These are phyloP conservation scores for Drosophila neocordata DNA, from an alignment of 1,140 invertebrate species.

Conservation along the genomic window DNA sequence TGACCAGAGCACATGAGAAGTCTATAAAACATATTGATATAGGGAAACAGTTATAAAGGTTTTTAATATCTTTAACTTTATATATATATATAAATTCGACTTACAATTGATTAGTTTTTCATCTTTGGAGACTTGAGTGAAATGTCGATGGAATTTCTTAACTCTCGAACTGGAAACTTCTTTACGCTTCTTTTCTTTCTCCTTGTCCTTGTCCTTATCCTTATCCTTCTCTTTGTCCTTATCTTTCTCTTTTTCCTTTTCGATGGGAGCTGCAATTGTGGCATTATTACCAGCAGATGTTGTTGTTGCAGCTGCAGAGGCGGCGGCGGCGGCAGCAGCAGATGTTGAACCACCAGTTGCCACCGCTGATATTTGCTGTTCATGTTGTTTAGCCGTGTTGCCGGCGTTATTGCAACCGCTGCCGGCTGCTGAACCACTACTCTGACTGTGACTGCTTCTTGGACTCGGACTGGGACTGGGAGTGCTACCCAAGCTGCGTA, in stretches of 20 bases:
- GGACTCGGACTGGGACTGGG: slow-evolving; percentile 25
- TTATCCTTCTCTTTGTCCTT: slow-evolving; percentile 19
- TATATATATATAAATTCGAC: slow-evolving; percentile 66
- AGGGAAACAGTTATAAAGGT: too few relatives aligned
- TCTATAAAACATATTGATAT: too few relatives aligned
- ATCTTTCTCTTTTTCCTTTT: slow-evolving; percentile 21
- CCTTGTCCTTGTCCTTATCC: slow-evolving; percentile 27
- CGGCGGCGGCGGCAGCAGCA: slow-evolving; percentile 23
- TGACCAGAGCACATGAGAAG: slow-evolving; percentile 95
- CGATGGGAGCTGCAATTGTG: slow-evolving; percentile 15
- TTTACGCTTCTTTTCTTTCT: slow-evolving; percentile 84
- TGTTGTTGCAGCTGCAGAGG: slow-evolving; percentile 7
- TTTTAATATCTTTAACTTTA: too few relatives aligned
- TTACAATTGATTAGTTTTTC: slow-evolving; percentile 91
- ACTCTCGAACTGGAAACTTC: slow-evolving; percentile 87
- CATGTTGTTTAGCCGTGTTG: slow-evolving; percentile 57
- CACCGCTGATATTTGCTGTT: slow-evolving; percentile 42
- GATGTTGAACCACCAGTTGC: slow-evolving; percentile 38
- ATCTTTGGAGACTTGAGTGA: slow-evolving; percentile 88
- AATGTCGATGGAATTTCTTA: slow-evolving; percentile 90
- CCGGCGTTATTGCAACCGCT: slow-evolving; percentile 22
- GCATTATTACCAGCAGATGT: slow-evolving; percentile 21
- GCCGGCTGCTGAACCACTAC: slow-evolving; percentile 17
- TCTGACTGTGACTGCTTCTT: slow-evolving; percentile 25
- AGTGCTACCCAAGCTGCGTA: slow-evolving; percentile 38